Conservation (phyloP, 2,888 invertebrate genomes). For the Gymnocheta viridis region DNA sequence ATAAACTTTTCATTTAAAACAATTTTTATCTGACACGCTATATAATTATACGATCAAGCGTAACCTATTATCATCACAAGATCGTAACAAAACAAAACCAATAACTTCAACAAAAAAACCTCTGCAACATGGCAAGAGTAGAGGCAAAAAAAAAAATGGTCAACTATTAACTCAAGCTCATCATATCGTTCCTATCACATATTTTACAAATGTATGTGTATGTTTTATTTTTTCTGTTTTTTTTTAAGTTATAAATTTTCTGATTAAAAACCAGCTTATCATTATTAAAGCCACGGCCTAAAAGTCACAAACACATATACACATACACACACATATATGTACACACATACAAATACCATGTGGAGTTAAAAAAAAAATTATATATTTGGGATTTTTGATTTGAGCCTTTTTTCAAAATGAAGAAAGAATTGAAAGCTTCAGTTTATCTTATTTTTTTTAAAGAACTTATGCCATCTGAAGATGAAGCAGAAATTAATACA, state of each 20-base stretch:
- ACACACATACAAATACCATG: neutral
- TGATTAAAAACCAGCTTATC: conserved; percentile 82
- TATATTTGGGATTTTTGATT: conserved; percentile 32
- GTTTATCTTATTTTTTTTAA: conserved; percentile 26
- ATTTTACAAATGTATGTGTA: conserved; percentile 31
- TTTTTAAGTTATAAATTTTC: conserved; percentile 79
- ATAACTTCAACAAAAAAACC: neutral
- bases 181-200: conserved; percentile 32
- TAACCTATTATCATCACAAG: conserved; percentile 78
- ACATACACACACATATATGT: neutral
- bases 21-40: conserved; percentile 79
- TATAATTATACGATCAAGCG: conserved; percentile 80
- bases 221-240: conserved; percentile 18
- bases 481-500: conserved; percentile 3
- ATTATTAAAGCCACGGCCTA: conserved; percentile 74
- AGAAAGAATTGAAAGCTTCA: conserved; percentile 39
- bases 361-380: neutral
- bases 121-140: conserved; percentile 28
- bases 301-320: conserved; percentile 11
- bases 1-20: conserved; percentile 76
- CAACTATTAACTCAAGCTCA: conserved; percentile 56
- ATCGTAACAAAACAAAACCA: conserved; percentile 16
- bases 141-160: conserved; percentile 42
- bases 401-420: conserved; percentile 56
- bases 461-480: conserved; percentile 61